These are phyloP conservation scores for Chironomus riparius DNA, from an alignment of 2,888 invertebrate species.

Conservation along the genomic window DNA sequence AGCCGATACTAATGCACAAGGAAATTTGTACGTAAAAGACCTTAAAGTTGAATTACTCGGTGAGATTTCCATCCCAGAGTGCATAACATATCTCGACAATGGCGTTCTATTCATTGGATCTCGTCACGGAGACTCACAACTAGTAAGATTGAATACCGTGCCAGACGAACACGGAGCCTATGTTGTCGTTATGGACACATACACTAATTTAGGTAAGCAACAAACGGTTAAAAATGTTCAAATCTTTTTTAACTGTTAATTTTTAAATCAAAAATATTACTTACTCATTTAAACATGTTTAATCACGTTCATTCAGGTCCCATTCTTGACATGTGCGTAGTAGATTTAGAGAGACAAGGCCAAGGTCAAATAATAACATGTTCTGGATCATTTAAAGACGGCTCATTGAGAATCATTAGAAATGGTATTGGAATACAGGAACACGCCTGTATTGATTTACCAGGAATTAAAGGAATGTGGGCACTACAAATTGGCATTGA, in stretches of 20 bases:
- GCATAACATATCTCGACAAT: conserved; percentile 96
- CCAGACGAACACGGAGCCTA: conserved; percentile 81
- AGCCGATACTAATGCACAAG: conserved; percentile 68
- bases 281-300: too few relatives aligned
- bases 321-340: conserved; percentile 95
- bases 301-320: conserved; percentile 52
- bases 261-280: too few relatives aligned
- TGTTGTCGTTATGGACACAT: conserved; percentile 90
- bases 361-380: conserved; percentile 98
- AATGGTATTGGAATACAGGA: conserved; percentile 99
- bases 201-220: conserved; percentile 64
- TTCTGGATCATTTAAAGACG: conserved; percentile 95
- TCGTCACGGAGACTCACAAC: conserved; percentile 90
- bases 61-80: conserved; percentile 90
- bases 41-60: conserved; percentile 85
- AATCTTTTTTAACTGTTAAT: too few relatives aligned
- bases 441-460: conserved; percentile 92
- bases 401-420: conserved; percentile 88
- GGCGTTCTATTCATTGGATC: conserved; percentile 96
- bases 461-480: conserved; percentile 98
- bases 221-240: too few relatives aligned
- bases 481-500: conserved; percentile 66
- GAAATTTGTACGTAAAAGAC: conserved; percentile 71
- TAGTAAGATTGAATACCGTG: conserved; percentile 78
- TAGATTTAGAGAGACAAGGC: conserved; percentile 91